Evolutionary conservation across 2,113 vertebrate genomes (phyloP).

Genomic region (Tor tambroides): DNA sequence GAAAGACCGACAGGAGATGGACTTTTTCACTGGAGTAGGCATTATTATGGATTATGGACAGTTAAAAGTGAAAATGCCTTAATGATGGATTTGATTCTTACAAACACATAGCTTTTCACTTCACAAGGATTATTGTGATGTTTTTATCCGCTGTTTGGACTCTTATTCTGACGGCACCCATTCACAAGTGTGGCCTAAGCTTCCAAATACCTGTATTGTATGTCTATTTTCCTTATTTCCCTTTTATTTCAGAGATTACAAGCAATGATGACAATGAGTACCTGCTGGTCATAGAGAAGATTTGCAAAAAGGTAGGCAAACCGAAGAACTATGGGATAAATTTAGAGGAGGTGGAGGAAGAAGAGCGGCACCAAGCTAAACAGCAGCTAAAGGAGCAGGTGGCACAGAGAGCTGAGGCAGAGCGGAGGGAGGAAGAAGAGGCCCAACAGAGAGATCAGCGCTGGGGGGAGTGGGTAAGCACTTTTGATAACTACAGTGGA

Average conservation of each 20-base stretch:
- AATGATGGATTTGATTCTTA: no score
- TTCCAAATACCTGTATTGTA: slow-evolving; percentile 48
- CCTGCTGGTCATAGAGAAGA: slow-evolving; percentile 74
- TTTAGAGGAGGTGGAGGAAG: slow-evolving; percentile 76
- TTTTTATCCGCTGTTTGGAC: background rate
- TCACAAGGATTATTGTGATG: background rate
- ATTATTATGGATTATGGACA: no score
- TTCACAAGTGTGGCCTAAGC: background rate
- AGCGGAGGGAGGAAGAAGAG: slow-evolving; percentile 77
- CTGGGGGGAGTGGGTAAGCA: slow-evolving; percentile 88
- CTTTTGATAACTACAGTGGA: background rate
- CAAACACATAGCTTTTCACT: no score
- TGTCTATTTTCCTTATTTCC: background rate
- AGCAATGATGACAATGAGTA: slow-evolving; percentile 76
- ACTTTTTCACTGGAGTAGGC: no score
- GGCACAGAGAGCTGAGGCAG: slow-evolving; percentile 66
- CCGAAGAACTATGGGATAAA: slow-evolving; percentile 83
- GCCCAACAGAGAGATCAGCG: slow-evolving; percentile 70
- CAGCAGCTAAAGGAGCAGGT: slow-evolving; percentile 72
- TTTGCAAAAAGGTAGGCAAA: slow-evolving; percentile 79
- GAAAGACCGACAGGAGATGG: no score
- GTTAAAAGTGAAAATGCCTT: no score
- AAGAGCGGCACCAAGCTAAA: slow-evolving; percentile 73
- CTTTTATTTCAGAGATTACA: slow-evolving; percentile 76
- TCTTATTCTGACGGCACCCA: background rate